Base-by-base conservation (phyloP, 2,797 vertebrate genomes). In the Huso huso region DNA sequence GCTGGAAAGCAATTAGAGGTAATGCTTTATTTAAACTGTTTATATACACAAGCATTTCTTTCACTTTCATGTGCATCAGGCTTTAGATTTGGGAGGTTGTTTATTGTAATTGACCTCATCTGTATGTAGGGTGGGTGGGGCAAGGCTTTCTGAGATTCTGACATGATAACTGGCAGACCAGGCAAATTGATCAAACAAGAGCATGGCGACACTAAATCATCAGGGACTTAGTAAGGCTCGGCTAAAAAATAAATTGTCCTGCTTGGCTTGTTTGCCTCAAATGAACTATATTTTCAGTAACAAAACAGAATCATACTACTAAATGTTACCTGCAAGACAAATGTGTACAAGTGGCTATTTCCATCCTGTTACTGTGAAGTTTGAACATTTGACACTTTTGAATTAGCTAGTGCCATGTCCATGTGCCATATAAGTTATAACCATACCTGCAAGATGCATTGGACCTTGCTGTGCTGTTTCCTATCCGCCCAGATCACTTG, bases 1-100 rank as follows among this genome's bases (percentile, higher is more conserved):
- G 83, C 86, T 87, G 77, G 85, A 86, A 78, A 82, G 81, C 83
- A 85, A 89, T 88, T 90, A 88, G 80, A 50, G 66, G 66, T 90
- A 89, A 90, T 88, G 87, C 87, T 86, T 89, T 86, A 88, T 88
- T 89, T 87, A 87, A 88, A 88, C 82, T 83, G 86, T 88, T 90
- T 89, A 86, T 87, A 82, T 81, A 88, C 85, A 84, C 81, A 87
- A 72, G 81, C 87, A 53, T 87, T 90, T 87, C 84, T 86, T 88
- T 81, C 79, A 82, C 83, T 87, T 81, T 85, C 86, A 86, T 88
- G 82, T 89, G 80, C 75, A 71, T 73, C 65, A 74, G 79, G 78
- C 83, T 83, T 80, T 78, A 71, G 75, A 73, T 81, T 75, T 77
- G 79, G 86, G 84, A 84, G 84, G 48, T 63, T 62, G 55, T 72